These are phyloP conservation scores for Drosophila mojavensis DNA, from an alignment of 1,140 invertebrate species.

Conservation along the genomic window DNA sequence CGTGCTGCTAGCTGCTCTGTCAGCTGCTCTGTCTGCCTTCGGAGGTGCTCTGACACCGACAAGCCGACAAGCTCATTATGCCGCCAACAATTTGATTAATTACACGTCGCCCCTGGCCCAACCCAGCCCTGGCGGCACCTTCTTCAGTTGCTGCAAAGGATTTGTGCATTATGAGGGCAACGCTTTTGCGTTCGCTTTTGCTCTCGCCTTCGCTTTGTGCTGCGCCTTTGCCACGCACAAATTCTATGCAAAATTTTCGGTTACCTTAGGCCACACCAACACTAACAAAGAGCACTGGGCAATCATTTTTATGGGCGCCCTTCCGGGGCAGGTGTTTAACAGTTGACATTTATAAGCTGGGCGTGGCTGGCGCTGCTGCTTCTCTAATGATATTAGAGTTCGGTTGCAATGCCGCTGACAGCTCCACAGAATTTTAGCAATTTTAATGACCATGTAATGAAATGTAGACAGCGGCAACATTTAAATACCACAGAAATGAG, in stretches of 20 bases:
- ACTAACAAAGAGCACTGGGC: slow-evolving; percentile 6
- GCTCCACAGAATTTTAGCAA: background rate
- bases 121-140: background rate
- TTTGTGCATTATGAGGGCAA: slow-evolving; percentile 31
- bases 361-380: background rate
- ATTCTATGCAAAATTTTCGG: slow-evolving; percentile 78
- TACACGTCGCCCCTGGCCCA: slow-evolving; percentile 43
- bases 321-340: background rate
- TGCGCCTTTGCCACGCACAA: slow-evolving; percentile 38
- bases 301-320: slow-evolving; percentile 40
- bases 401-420: slow-evolving; percentile 26
- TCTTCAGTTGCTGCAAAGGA: slow-evolving; percentile 25
- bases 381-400: slow-evolving; percentile 14
- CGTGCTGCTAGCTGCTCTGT: background rate
- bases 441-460: slow-evolving; percentile 22
- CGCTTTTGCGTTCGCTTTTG: slow-evolving; percentile 1
- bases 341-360: slow-evolving; percentile 61
- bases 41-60: slow-evolving; percentile 13
- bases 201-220: slow-evolving; percentile 38
- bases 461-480: slow-evolving; percentile 1
- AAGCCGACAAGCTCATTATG: slow-evolving; percentile 73
- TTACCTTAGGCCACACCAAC: slow-evolving; percentile 59
- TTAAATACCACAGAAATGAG: slow-evolving; percentile 3
- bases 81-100: slow-evolving; percentile 81
- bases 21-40: background rate